Percentiles rank a stretch among this genome's conserved stretches.
phyloP scores from a whole-genome alignment of 2,888 invertebrate genomes.

The Celastrina argiolus region DNA sequence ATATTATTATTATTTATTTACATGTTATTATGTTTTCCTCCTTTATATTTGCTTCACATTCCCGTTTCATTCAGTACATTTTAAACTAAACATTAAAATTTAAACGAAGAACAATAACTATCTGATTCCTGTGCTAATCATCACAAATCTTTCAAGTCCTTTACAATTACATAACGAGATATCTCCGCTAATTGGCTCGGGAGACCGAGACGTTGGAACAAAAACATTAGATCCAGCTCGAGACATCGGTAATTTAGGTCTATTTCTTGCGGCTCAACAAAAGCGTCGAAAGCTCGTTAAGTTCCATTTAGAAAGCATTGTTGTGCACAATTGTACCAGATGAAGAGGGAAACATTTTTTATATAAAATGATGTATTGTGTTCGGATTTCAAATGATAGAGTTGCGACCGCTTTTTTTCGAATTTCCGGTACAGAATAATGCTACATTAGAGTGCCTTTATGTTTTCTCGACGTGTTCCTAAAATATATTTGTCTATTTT shows the following conservation, averaged over 20 bases:
- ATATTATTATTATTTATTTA: no score
- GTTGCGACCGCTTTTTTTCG: conserved; percentile 11
- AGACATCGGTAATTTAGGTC: conserved; percentile 41
- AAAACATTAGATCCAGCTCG: conserved; percentile 22
- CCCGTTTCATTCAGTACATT: no score
- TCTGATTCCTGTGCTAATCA: not conserved
- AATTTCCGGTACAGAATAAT: not conserved
- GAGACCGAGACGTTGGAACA: not conserved
- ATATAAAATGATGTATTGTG: conserved; percentile 18
- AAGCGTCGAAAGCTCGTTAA: conserved; percentile 17
- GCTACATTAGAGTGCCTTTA: not conserved
- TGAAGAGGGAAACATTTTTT: conserved; percentile 12
- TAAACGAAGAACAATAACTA: conserved; percentile 28
- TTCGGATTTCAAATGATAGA: conserved; percentile 7
- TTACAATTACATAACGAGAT: not conserved
- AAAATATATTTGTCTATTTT: not conserved
- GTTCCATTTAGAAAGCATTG: conserved; percentile 13
- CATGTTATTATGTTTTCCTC: no score
- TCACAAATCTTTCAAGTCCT: not conserved
- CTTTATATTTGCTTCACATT: no score
- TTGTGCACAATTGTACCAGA: conserved; percentile 15
- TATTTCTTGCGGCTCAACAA: conserved; percentile 15
- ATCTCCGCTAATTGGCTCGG: not conserved
- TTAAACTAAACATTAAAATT: not conserved
- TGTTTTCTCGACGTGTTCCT: not conserved